phyloP scores from a whole-genome alignment of 2,797 vertebrate species.

The Sebastes diploproa region DNA sequence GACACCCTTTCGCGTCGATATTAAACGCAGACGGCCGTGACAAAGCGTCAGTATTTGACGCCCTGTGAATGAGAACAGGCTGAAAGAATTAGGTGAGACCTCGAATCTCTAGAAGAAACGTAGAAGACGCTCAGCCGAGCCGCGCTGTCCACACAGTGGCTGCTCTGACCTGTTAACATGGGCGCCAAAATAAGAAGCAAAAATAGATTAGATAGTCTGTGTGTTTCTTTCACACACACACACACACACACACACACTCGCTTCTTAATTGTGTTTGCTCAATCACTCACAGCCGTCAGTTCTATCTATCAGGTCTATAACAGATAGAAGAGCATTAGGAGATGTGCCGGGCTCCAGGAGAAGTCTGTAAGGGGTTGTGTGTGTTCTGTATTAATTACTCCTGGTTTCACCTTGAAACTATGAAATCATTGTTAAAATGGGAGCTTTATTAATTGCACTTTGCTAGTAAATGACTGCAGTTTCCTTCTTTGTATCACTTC shows the following conservation, averaged over 20 bases:
- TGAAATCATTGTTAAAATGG: neutral
- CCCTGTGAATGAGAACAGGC: no score
- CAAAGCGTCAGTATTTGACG: no score
- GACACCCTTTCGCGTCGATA: rapidly evolving
- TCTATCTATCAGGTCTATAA: neutral
- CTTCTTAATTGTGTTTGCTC: conserved; percentile 9
- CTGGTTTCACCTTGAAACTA: neutral
- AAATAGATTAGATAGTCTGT: no score
- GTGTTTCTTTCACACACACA: no score
- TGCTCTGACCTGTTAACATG: no score
- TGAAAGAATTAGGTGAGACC: no score
- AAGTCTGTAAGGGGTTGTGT: neutral
- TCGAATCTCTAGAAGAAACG: no score
- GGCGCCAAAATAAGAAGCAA: no score
- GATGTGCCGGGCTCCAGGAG: neutral
- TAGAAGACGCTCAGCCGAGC: no score
- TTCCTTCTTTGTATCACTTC: neutral
- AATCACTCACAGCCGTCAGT: neutral
- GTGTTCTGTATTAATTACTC: neutral
- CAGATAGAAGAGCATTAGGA: neutral
- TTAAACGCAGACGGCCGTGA: no score
- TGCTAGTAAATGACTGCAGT: neutral
- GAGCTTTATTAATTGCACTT: neutral
- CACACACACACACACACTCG: no score
- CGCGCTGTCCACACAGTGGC: no score